These are phyloP conservation scores for Mormoops blainvillei DNA, from an alignment of 2,113 vertebrate genomes.

Conservation along the genomic window DNA sequence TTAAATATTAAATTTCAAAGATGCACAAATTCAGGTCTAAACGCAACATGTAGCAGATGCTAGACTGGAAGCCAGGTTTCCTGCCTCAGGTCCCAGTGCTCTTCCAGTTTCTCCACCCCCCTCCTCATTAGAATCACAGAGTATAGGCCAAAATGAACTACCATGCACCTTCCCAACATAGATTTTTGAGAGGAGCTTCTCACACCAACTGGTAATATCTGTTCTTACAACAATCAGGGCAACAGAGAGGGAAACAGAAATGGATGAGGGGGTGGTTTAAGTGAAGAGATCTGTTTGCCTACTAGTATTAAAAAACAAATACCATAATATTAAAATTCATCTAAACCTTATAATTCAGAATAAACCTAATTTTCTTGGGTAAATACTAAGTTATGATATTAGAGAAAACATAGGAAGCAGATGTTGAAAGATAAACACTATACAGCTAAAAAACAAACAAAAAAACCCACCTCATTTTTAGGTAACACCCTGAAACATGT, in stretches of 20 bases:
- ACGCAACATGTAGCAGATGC: not conserved
- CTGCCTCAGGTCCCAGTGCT: not conserved
- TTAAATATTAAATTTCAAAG: not conserved
- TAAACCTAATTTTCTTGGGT: conserved; percentile 6
- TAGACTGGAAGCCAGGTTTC: not conserved
- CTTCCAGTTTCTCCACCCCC: not conserved
- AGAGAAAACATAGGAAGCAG: not conserved
- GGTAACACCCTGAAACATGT: not conserved
- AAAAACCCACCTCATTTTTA: not conserved
- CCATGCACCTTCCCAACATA: not conserved
- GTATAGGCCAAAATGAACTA: not conserved
- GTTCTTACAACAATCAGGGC: not conserved
- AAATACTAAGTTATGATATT: not conserved
- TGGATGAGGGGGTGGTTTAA: not conserved
- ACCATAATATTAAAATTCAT: conserved; percentile 41
- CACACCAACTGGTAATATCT: not conserved
- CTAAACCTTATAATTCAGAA: conserved; percentile 27
- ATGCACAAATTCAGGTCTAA: not conserved
- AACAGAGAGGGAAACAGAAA: not conserved
- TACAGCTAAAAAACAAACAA: not conserved
- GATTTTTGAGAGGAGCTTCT: not conserved
- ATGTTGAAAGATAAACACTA: conserved; percentile 3
- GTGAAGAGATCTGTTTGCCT: not conserved
- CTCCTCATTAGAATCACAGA: not conserved
- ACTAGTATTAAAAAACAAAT: conserved; percentile 4